These are phyloP conservation scores for Drosophila paracracens DNA, from an alignment of 2,888 invertebrate genomes.

Conservation along the genomic window DNA sequence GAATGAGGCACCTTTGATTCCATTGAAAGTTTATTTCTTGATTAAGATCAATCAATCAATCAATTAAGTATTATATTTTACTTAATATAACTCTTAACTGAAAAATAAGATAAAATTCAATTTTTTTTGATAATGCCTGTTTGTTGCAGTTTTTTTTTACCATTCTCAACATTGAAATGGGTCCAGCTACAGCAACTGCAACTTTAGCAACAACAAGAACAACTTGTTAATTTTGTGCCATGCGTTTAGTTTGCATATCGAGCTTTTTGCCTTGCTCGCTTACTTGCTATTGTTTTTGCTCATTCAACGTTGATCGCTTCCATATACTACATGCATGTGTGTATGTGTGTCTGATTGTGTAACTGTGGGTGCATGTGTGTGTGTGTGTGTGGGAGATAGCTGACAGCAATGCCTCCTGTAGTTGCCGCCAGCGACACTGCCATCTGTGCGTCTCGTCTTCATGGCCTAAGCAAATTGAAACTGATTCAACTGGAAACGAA, in stretches of 20 bases:
- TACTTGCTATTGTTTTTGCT: slow-evolving; percentile 55
- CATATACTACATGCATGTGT: neutral
- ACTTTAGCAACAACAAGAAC: slow-evolving; percentile 6
- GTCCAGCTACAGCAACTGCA: neutral
- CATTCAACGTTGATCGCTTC: slow-evolving; percentile 54
- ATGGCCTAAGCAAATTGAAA: slow-evolving; percentile 54
- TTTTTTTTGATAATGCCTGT: neutral
- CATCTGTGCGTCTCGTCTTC: slow-evolving; percentile 37
- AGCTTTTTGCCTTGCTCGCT: slow-evolving; percentile 10
- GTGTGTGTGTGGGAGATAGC: neutral
- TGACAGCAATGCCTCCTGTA: slow-evolving; percentile 33
- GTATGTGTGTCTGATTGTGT: slow-evolving; percentile 4
- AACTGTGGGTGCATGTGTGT: slow-evolving; percentile 5
- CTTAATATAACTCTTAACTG: neutral
- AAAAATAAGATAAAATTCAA: neutral
- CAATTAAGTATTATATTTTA: no score
- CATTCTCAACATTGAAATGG: neutral
- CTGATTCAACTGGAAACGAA: slow-evolving; percentile 70
- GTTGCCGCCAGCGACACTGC: slow-evolving; percentile 38
- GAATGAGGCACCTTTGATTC: neutral
- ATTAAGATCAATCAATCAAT: neutral
- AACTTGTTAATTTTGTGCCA: slow-evolving; percentile 43
- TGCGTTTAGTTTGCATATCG: slow-evolving; percentile 5
- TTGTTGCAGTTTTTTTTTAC: no score
- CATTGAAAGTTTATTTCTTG: neutral